Evolutionary conservation across 2,113 vertebrate species (phyloP).

Genomic region (Pedetes capensis): DNA sequence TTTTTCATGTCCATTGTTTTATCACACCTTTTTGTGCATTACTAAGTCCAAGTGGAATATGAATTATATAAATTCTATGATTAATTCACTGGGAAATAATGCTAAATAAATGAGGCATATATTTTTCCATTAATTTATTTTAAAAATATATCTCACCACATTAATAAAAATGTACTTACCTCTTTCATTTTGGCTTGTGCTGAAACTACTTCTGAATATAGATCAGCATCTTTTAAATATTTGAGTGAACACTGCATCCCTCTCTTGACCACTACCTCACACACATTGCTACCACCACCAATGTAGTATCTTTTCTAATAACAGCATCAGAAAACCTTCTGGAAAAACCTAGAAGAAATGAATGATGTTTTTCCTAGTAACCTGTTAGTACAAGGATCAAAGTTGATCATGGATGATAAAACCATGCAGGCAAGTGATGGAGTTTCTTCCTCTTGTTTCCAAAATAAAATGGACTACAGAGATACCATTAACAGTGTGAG

Average conservation of each 20-base stretch:
- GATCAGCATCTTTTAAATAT: not conserved
- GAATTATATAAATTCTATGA: not conserved
- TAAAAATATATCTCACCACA: not conserved
- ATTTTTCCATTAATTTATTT: not conserved
- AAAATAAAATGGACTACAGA: not conserved
- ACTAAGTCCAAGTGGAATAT: not conserved
- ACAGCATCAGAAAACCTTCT: not conserved
- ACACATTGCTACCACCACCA: not conserved
- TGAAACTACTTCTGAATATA: not conserved
- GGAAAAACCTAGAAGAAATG: not conserved
- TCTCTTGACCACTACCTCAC: too few relatives aligned
- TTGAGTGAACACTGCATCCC: not conserved
- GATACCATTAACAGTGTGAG: not conserved
- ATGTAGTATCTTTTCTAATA: not conserved
- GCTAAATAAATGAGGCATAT: not conserved
- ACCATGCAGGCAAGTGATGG: not conserved
- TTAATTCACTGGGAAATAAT: slow-evolving; percentile 2
- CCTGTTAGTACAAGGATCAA: not conserved
- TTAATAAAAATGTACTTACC: not conserved
- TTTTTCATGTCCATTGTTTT: not conserved
- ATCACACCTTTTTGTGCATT: not conserved
- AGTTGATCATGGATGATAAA: not conserved
- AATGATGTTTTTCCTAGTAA: not conserved
- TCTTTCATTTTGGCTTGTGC: not conserved
- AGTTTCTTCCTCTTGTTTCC: not conserved